phyloP scores from a whole-genome alignment of 1,140 invertebrate genomes.

The Pseudachorutes palmiensis region DNA sequence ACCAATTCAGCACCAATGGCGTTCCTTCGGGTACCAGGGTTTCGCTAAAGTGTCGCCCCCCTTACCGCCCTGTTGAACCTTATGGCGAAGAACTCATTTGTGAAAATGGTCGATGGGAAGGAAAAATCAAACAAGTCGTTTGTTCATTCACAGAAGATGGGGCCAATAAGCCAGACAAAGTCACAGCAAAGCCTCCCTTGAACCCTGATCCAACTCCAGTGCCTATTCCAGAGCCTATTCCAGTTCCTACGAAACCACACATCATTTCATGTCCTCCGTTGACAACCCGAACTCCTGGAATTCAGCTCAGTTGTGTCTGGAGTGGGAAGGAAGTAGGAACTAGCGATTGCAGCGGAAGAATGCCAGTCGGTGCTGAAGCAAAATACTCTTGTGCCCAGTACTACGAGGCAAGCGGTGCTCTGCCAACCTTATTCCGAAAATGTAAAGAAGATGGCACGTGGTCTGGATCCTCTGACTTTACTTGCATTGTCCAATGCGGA shows the following conservation, averaged over 20 bases:
- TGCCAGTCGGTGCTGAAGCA: constrained; percentile 20
- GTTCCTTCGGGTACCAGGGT: constrained; percentile 21
- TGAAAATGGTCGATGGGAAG: constrained; percentile 20
- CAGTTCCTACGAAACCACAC: background rate
- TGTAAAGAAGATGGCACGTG: constrained; percentile 27
- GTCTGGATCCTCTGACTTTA: constrained; percentile 17
- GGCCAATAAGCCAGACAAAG: background rate
- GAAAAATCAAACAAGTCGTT: constrained; percentile 19
- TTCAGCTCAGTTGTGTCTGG: constrained; percentile 19
- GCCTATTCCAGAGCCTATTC: background rate
- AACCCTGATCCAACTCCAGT: background rate
- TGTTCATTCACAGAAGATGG: too few species aligned
- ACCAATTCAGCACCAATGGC: background rate
- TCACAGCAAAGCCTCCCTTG: background rate
- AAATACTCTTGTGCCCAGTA: constrained; percentile 18
- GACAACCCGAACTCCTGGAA: constrained; percentile 12
- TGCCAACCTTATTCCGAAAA: constrained; percentile 20
- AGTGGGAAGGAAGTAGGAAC: background rate
- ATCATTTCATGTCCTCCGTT: constrained; percentile 15
- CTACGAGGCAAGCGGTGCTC: constrained; percentile 16
- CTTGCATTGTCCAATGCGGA: constrained; percentile 23
- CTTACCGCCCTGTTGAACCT: constrained; percentile 6
- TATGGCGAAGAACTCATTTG: constrained; percentile 14
- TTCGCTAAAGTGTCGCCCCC: constrained; percentile 16
- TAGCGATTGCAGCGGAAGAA: constrained; percentile 10